Base-by-base conservation (phyloP, 2,888 invertebrate species). In the Polyommatus iphigenia region DNA sequence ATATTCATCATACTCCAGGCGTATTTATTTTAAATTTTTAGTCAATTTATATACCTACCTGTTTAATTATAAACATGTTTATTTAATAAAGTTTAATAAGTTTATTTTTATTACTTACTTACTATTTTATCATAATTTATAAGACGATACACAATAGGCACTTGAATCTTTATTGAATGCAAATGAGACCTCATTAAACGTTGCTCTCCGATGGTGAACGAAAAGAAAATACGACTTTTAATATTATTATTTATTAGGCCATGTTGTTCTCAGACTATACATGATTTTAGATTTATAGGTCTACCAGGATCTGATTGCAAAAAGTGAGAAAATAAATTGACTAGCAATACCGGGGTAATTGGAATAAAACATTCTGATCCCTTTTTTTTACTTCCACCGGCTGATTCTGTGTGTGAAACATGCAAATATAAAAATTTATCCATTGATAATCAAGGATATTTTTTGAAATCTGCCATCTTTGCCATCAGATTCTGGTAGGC, bases 171-270 rank as follows among this genome's bases (percentile, higher is more conserved):
- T 67, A 67, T 29, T 67, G 67, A 67, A 67, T 67, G 67, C 29
- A 67, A 67, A 67, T 67, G 32, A 67, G 67, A 32, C 67, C 67
- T 67, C 32, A 67, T 67, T 67, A 67, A 29, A 67, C 29, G 18
- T 29, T 15, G 29, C 29, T 32, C 67, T 67, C 6, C 15, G 29
- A 67, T 67, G 67, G 67, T 20, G 67, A 32, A 67, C 29, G 24
- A 18, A 29, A 67, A 32, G 29, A 67, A 67, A 29, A 62, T 54
- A 29, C 29, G 6, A 20, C 20, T 20, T 62, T 24, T 62, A 29
- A 29, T 67, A 67, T 67, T 29, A 67, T 36, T 36, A 36, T 36
- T 36, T 36, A 36, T 15, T 67, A 29, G 15, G 29, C 67, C 29
- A 29, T 24, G 10, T 15, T 15, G 6, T 29, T 29, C 67, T 29